Percentiles rank a stretch among this genome's conserved stretches.
Evolutionary conservation across 1,140 invertebrate genomes (phyloP).

Genomic region (Aphaenogaster rudis): DNA sequence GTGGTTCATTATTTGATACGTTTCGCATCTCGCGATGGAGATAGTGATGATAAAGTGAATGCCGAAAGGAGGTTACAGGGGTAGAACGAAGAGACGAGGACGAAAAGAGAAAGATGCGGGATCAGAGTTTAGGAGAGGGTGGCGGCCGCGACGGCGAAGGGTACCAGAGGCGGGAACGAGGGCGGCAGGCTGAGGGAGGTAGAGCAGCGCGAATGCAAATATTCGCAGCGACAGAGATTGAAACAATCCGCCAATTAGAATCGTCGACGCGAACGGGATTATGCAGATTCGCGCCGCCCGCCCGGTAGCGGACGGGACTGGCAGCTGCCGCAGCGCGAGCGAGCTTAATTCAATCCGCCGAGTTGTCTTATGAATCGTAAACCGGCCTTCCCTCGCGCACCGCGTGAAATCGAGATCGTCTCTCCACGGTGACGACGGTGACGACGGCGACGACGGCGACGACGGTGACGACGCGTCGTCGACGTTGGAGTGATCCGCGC

Average conservation of each 20-base stretch:
- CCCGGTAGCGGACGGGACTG: slow-evolving; percentile 76
- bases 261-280: slow-evolving; percentile 85
- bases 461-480: slow-evolving; percentile 43
- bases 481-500: slow-evolving; percentile 40
- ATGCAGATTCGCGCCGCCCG: slow-evolving; percentile 84
- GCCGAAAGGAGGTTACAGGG: slow-evolving; percentile 56
- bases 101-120: not conserved
- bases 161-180: not conserved
- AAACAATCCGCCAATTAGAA: slow-evolving; percentile 87
- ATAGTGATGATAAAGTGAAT: slow-evolving; percentile 52
- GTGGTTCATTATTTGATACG: slow-evolving; percentile 26
- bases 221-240: slow-evolving; percentile 84
- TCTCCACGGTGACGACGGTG: slow-evolving; percentile 23
- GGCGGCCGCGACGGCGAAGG: not conserved
- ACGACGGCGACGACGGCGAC: not conserved
- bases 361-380: slow-evolving; percentile 87
- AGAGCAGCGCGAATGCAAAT: slow-evolving; percentile 82
- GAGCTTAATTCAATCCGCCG: slow-evolving; percentile 85
- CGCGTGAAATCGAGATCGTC: slow-evolving; percentile 80
- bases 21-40: slow-evolving; percentile 24
- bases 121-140: not conserved
- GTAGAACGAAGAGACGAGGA: slow-evolving; percentile 43
- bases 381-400: slow-evolving; percentile 72
- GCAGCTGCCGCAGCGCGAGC: slow-evolving; percentile 82
- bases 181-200: slow-evolving; percentile 29